Percentiles rank a stretch among this genome's conserved stretches.
phyloP scores from a whole-genome alignment of 2,797 vertebrate species.

The Balearica regulorum region DNA sequence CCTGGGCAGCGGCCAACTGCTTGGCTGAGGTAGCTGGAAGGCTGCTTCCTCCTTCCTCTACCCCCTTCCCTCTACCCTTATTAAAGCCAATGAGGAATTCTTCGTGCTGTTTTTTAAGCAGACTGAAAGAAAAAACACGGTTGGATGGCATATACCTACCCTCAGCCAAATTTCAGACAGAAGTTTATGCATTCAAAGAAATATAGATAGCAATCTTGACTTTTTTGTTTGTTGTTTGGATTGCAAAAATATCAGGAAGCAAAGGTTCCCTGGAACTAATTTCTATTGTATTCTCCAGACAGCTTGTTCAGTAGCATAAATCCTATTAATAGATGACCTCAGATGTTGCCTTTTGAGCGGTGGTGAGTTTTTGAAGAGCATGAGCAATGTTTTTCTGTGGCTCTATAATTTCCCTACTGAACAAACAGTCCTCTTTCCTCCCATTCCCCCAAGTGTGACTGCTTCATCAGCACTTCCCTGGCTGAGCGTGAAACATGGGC shows the following conservation, averaged over 20 bases:
- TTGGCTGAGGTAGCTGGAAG: background rate
- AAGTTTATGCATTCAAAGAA: background rate
- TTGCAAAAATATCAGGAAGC: slow-evolving; percentile 20
- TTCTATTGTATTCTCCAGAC: slow-evolving; percentile 40
- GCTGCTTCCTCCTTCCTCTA: background rate
- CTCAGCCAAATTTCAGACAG: background rate
- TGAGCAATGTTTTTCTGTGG: background rate
- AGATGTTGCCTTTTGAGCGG: background rate
- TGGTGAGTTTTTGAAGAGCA: background rate
- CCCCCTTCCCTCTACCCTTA: background rate
- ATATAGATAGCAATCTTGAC: background rate
- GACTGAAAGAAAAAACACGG: background rate
- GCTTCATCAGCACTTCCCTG: slow-evolving; percentile 25
- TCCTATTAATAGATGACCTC: slow-evolving; percentile 15
- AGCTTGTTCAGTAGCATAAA: slow-evolving; percentile 6
- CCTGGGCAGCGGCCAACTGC: background rate
- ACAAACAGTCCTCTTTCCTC: background rate
- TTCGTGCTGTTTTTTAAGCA: background rate
- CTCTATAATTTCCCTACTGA: background rate
- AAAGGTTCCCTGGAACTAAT: slow-evolving; percentile 46
- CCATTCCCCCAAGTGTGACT: background rate
- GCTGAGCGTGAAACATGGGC: background rate
- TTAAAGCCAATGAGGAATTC: background rate
- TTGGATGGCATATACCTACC: background rate
- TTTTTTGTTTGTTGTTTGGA: slow-evolving; percentile 31